phyloP scores from a whole-genome alignment of 2,797 vertebrate genomes.

The Neoniphon sammara region DNA sequence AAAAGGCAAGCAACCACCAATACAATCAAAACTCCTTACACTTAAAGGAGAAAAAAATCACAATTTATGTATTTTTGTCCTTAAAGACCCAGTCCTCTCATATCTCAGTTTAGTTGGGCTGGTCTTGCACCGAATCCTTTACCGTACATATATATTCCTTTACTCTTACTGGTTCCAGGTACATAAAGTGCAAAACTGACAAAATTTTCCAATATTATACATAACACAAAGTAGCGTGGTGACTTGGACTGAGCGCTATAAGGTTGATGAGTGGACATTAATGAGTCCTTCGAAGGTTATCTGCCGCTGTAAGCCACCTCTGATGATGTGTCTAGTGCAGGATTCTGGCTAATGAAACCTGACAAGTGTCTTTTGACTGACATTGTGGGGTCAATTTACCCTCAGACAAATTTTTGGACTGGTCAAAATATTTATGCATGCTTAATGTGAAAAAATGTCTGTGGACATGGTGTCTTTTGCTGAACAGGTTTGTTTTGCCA shows the following conservation, averaged over 20 bases:
- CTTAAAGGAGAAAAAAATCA: too few species aligned
- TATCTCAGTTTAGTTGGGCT: background rate
- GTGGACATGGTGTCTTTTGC: background rate
- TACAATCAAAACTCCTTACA: background rate
- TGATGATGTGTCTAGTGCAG: conserved; percentile 63
- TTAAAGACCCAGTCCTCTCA: too few species aligned
- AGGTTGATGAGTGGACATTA: conserved; percentile 78
- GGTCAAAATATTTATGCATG: conserved; percentile 48
- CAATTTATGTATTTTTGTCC: too few species aligned
- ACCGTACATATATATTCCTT: background rate
- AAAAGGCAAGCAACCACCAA: background rate
- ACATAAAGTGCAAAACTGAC: conserved; percentile 13
- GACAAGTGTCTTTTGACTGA: conserved; percentile 82
- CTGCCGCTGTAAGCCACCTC: conserved; percentile 74
- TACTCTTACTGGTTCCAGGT: background rate
- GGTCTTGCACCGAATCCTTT: background rate
- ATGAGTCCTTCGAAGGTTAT: conserved; percentile 80
- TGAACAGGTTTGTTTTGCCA: background rate
- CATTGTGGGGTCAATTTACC: conserved; percentile 74
- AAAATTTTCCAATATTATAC: background rate
- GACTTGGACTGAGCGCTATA: conserved; percentile 57
- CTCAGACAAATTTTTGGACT: conserved; percentile 70
- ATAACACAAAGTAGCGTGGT: conserved; percentile 19
- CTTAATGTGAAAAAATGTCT: conserved; percentile 3
- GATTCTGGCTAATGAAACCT: conserved; percentile 77